A percentile compares a stretch with the other conserved stretches of the same genome.
These are phyloP conservation scores for Pseudopodoces humilis DNA, from an alignment of 2,113 vertebrate species.

Conservation along the genomic window DNA sequence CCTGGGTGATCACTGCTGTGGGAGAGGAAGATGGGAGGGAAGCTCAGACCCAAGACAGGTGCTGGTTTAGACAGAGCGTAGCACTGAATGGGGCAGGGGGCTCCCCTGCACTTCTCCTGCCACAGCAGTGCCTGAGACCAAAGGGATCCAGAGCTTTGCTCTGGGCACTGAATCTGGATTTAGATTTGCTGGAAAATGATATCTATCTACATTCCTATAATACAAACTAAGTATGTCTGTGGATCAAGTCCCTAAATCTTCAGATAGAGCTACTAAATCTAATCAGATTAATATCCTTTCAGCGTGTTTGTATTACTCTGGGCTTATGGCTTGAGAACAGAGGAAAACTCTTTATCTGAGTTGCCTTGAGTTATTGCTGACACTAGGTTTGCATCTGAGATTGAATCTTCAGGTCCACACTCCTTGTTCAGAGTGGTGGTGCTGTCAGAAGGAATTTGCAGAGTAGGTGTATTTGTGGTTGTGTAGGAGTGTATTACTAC, in stretches of 20 bases:
- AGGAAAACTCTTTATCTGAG: neutral
- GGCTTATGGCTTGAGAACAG: neutral
- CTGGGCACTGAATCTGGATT: neutral
- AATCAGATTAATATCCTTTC: neutral
- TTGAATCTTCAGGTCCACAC: neutral
- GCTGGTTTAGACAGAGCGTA: neutral
- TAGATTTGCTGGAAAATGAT: neutral
- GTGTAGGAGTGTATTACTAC: conserved; percentile 15
- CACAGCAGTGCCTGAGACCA: neutral
- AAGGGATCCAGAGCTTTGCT: neutral
- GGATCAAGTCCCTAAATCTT: neutral
- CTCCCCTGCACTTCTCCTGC: neutral
- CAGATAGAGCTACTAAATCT: neutral
- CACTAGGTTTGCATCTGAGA: neutral
- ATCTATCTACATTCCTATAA: neutral
- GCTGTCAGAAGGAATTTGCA: conserved; percentile 19
- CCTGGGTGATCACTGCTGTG: neutral
- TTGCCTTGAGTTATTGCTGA: neutral
- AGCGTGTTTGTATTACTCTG: neutral
- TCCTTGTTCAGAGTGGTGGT: neutral
- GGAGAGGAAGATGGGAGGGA: neutral
- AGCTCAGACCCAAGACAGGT: neutral
- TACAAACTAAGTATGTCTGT: neutral
- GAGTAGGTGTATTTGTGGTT: neutral
- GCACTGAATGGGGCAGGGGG: neutral